Conservation (phyloP, 2,888 invertebrate species). For the Agapetus fuscipes region DNA sequence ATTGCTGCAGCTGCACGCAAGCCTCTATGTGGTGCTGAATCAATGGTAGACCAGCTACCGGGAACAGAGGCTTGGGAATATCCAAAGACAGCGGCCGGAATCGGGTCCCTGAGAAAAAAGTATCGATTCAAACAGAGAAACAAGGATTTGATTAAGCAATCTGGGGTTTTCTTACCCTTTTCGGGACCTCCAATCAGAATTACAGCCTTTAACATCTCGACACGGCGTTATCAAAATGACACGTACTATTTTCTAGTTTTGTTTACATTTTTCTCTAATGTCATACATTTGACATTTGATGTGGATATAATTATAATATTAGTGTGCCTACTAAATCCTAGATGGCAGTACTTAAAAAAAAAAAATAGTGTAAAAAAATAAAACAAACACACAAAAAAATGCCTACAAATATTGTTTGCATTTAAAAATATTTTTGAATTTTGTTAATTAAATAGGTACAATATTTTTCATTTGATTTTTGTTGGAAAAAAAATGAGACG, state of each 20-base stretch:
- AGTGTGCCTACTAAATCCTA: too few species aligned
- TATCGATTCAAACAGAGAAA: background rate
- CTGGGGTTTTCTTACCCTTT: slow-evolving; percentile 57
- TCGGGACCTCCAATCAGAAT: slow-evolving; percentile 91
- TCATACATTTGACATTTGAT: too few species aligned
- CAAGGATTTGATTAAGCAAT: background rate
- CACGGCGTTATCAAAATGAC: background rate
- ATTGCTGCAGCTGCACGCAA: slow-evolving; percentile 63
- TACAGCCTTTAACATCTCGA: slow-evolving; percentile 67
- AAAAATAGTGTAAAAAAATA: too few species aligned
- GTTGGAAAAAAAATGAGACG: too few species aligned
- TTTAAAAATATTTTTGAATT: too few species aligned
- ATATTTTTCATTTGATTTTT: too few species aligned
- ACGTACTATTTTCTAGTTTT: background rate
- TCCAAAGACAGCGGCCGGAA: slow-evolving; percentile 95
- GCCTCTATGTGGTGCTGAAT: slow-evolving; percentile 98
- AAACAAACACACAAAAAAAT: too few species aligned
- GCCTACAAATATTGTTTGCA: too few species aligned
- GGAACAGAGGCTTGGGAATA: slow-evolving; percentile 96
- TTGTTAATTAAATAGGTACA: too few species aligned
- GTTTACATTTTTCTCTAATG: background rate
- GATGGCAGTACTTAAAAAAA: too few species aligned
- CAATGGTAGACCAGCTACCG: slow-evolving; percentile 90
- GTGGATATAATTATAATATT: too few species aligned
- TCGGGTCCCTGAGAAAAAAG: slow-evolving; percentile 65